Evolutionary conservation across 2,797 vertebrate species (phyloP), one percentile per base, ranked within the genome.

Genomic region (Lepus oiostolus): DNA sequence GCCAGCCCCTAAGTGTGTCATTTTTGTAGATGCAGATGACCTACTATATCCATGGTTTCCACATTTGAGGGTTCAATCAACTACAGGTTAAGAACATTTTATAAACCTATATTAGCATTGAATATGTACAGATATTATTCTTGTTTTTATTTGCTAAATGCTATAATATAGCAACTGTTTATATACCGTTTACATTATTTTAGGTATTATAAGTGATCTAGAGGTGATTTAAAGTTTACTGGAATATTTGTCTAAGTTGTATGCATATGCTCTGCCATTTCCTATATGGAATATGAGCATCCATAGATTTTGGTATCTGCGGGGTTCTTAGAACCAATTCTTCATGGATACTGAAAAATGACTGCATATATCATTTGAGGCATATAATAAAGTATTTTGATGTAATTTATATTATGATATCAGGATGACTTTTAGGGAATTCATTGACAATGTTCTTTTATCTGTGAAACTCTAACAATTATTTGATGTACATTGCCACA

Each of bases 401-500:
- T 62, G 30, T 11, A 93, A 81, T 86, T 42, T 70, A 14, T 76
- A 30, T 82, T 90, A 65, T 80, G 38, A 22, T 28, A 35, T 58
- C 13, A 79, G 83, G 90, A 77, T 77, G 2, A 7, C 7, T 79
- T 79, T 88, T 3, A 63, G 17, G 17, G 1, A 79, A 81, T 22
- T 60, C 28, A 68, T 67, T 75, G 35, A 82, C 17, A 74, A 3
- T 52, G 16, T 60, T 72, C 11, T 85, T 90, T 92, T 77, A 74
- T 38, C 14, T 80, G 63, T 93, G 58, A 76, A 35, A 92, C 52
- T 90, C 5, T 83, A 88, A 87, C 80, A 93, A 72, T 26, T 54
- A 77, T 26, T 52, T 42, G 2, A 58, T 62, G 85, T 17, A 82
- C 2, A n/a, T 47, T 5, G 81, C 16, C 9, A 80, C 63, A 89